Evolutionary conservation across 2,113 vertebrate species (phyloP), one percentile per base, ranked within the genome.

Genomic region (Cygnus atratus): DNA sequence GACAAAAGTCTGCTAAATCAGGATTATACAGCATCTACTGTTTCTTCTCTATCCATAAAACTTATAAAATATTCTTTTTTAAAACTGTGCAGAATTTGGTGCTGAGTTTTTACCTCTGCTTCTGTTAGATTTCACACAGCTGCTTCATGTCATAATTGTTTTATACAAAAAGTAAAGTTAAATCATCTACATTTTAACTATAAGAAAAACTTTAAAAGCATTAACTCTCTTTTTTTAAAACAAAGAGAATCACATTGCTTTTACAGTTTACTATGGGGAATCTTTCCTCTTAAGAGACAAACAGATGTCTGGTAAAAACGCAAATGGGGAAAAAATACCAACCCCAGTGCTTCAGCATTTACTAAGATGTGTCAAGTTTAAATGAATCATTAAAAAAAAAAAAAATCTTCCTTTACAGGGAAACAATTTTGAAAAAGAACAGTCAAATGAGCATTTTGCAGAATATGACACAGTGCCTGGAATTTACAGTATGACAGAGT

Each of bases 391-490:
- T 58, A 29, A 87, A 91, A 94, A 91, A 87, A 87, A 78, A 95
- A 65, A 33, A 87, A 28, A 59, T 94, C 28, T 81, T 93, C 50
- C 44, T 63, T 96, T 92, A 87, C 20, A 28, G 86, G 65, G 93
- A 96, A 96, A 94, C 84, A 88, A 29, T 95, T 85, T 91, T 92
- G 84, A 84, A 94, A 95, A 93, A 95, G 75, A 96, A 88, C 54
- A 87, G 71, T 68, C 52, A 95, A 96, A 95, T 95, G 68, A 93
- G 35, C 71, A n/a, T 92, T 96, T 46, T 91, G 52, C 31, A 92
- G 76, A 97, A 68, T 50, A 88, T 91, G 76, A 79, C 72, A 96
- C 62, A 88, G 52, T 58, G 33, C 87, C 93, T 94, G 74, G 72
- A 92, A 88, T 65, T 91, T 76, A 80, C 46, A 92, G 68, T 28